Base-by-base conservation (phyloP, 2,113 vertebrate species). In the Oophaga pumilio region DNA sequence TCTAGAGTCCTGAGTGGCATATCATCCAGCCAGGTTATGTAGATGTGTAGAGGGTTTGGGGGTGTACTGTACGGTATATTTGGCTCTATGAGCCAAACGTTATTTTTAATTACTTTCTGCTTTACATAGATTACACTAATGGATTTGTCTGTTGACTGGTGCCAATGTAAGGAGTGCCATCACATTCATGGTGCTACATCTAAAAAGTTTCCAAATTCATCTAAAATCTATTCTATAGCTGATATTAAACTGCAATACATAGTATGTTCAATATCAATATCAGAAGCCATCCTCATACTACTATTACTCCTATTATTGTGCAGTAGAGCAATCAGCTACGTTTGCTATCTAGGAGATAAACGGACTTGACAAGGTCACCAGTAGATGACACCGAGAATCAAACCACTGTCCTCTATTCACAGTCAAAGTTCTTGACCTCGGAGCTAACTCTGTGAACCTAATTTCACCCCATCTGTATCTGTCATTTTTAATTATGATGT, bases 381-480 rank as follows among this genome's bases (percentile, higher is more conserved):
- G 33, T n/a, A 53, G 12, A 52, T 20, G 62, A 53, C 33, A 52
- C 60, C 10, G 62, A 6, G 7, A 49, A 12, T 33, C 56, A 17
- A 18, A 3, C 62, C 62, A 66, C 43, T 52, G 60, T 26, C 81
- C 33, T 82, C 80, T 49, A 68, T 83, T 83, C 81, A 83, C 24
- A 53, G 80, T 17, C 81, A 83, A 13, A 69, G 81, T 68, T 83
- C 64, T 24, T 50, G 81, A 83, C 81, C 81, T 28, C 81, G 24
- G 43, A 28, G 43, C 43, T 43, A 26, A 43, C 62, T 64, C 80
- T n/a, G 49, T 68, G 81, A 82, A 52, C 81, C 81, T 10, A 52
- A 49, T 15, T 53, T 83, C 81, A 83, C 81, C 81, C 81, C 64
- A 49, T 83, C 57, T 83, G 66, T 83, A 22, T 66, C 24, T 69